Conservation (phyloP, 2,888 invertebrate genomes). For the Philhelius pedissequus region DNA sequence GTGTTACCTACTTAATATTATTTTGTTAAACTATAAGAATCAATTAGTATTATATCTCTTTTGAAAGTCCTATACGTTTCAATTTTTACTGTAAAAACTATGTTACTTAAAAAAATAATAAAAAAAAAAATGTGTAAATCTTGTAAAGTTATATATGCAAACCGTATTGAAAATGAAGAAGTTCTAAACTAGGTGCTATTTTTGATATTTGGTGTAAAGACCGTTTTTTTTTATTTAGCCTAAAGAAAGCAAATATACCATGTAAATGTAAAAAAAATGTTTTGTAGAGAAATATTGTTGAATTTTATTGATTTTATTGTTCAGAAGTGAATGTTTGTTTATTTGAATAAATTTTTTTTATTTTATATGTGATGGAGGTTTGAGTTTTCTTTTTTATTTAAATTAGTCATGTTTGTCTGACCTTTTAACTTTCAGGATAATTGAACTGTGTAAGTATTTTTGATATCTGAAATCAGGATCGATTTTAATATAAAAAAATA, state of each 20-base stretch:
- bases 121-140: conserved; percentile 32
- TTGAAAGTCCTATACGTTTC: conserved; percentile 51
- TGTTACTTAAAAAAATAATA: conserved; percentile 13
- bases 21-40: conserved; percentile 46
- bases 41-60: conserved; percentile 62
- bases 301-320: conserved; percentile 69
- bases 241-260: conserved; percentile 60
- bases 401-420: too few relatives aligned
- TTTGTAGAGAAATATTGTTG: conserved; percentile 68
- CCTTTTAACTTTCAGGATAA: too few relatives aligned
- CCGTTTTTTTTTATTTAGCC: conserved; percentile 47
- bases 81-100: conserved; percentile 33
- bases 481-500: too few relatives aligned
- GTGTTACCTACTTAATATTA: conserved; percentile 57
- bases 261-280: conserved; percentile 60
- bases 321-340: conserved; percentile 69
- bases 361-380: conserved; percentile 55
- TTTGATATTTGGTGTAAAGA: conserved; percentile 61
- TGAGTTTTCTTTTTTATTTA: background rate
- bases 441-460: too few relatives aligned
- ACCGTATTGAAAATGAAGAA: conserved; percentile 21
- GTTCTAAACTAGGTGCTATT: conserved; percentile 66
- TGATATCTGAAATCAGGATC: too few relatives aligned
- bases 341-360: conserved; percentile 66
- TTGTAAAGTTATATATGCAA: conserved; percentile 39